Base-by-base conservation (phyloP, 2,797 vertebrate species). In the Myiothlypis chrysogaster region DNA sequence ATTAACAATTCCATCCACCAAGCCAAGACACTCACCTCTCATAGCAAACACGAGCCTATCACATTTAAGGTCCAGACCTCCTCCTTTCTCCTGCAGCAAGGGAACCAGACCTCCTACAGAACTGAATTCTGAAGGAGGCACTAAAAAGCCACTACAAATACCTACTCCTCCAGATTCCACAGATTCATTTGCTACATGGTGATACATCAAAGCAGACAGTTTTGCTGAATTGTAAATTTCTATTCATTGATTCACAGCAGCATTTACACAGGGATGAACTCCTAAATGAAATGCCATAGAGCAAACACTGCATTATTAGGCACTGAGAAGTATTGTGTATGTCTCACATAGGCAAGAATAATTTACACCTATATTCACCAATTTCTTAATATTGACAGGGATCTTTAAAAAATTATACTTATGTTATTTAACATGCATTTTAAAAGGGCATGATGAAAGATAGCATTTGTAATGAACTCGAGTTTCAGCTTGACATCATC, bases 81-180 rank as follows among this genome's bases (percentile, higher is more conserved):
- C 85, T 93, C 49, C 71, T 57, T 64, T 25, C 77, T 94, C 61
- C 72, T 52, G 66, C 63, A 83, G 85, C 56, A 77, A 68, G 16
- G 86, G 63, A 91, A 95, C 61, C 65, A 61, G 23, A 78, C 70
- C 81, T 96, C 96, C 91, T 83, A 50, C 71, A 60, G 68, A 71
- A 59, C 24, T 2, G n/a, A 77, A 44, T 94, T 59, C 56, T 49
- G 43, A 83, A 92, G 81, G 77, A 93, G 70, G 69, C 34, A 94
- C 72, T 68, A 73, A 93, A 78, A 83, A 78, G 53, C 69, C 78
- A 91, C 66, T 70, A 50, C 63, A 86, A 87, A 76, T 80, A 89
- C 44, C 68, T 72, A 79, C 88, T 93, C 95, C 96, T 95, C 83
- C 93, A 92, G 73, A 96, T 89, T 93, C 94, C 96, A 91, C 66